Conservation (phyloP, 2,888 invertebrate species). For the Oegoconia quadripuncta region DNA sequence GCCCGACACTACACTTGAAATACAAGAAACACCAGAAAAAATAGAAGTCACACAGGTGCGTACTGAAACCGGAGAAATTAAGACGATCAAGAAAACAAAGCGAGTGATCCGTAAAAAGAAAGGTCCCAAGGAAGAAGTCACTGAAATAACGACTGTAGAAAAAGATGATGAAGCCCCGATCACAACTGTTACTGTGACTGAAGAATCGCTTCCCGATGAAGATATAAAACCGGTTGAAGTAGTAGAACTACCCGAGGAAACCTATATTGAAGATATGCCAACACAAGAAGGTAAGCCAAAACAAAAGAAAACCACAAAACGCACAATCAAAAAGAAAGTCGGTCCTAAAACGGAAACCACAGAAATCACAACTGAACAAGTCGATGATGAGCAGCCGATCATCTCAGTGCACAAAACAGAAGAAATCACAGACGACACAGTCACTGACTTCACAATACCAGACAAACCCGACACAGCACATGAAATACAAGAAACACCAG, state of each 20-base stretch:
- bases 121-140: conserved; percentile 10
- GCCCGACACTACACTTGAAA: conserved; percentile 28
- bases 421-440: conserved; percentile 22
- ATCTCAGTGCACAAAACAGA: conserved; percentile 36
- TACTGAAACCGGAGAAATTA: conserved; percentile 24
- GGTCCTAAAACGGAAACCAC: conserved; percentile 46
- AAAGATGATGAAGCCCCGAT: conserved; percentile 49
- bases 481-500: conserved; percentile 19
- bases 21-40: conserved; percentile 39
- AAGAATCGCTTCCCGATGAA: no score
- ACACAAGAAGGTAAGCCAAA: no score
- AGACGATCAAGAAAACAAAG: conserved; percentile 35
- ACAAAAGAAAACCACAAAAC: conserved; percentile 25
- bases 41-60: conserved; percentile 43
- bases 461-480: conserved; percentile 31
- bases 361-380: conserved; percentile 39
- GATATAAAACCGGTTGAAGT: no score
- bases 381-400: conserved; percentile 31
- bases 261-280: no score
- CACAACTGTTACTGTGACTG: conserved; percentile 19
- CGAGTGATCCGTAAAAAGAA: conserved; percentile 18
- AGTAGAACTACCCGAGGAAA: no score
- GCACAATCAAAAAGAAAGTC: conserved; percentile 31
- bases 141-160: conserved; percentile 36
- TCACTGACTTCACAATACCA: conserved; percentile 14